Evolutionary conservation across 2,113 vertebrate genomes (phyloP).

Genomic region (Lota lota): DNA sequence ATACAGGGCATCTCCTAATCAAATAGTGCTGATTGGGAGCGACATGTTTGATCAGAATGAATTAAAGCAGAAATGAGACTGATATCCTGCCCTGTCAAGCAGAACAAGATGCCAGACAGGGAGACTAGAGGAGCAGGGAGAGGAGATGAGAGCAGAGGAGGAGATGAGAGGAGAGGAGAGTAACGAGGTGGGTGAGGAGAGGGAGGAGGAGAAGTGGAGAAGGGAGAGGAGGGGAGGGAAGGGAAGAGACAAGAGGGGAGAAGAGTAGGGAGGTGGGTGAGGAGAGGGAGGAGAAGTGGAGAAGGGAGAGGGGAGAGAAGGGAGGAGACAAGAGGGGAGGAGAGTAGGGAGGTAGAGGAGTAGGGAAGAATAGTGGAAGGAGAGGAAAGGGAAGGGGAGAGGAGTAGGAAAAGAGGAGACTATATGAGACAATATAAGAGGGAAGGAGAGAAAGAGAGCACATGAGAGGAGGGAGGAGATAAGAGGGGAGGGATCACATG

Average conservation of each 20-base stretch:
- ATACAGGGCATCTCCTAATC: slow-evolving; percentile 62
- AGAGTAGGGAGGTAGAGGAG: not conserved
- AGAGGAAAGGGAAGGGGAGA: not conserved
- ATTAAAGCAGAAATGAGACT: slow-evolving; percentile 69
- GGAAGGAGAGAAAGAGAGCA: not conserved
- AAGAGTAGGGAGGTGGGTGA: not conserved
- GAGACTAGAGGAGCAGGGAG: not conserved
- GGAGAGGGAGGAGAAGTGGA: not conserved
- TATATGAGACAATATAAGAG: no score
- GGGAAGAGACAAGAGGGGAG: not conserved
- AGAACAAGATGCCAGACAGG: slow-evolving; percentile 36
- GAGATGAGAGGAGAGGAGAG: not conserved
- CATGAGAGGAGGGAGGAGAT: not conserved
- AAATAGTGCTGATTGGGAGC: slow-evolving; percentile 66
- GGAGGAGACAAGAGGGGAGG: not conserved
- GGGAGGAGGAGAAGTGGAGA: not conserved
- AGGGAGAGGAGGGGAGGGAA: not conserved
- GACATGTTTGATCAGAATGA: slow-evolving; percentile 72
- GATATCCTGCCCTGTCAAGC: slow-evolving; percentile 70
- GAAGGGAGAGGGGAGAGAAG: not conserved
- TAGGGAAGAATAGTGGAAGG: not conserved
- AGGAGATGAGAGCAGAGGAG: not conserved
- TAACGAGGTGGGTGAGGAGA: slow-evolving; percentile 1
- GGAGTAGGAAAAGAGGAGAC: not conserved
- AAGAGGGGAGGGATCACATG: slow-evolving; percentile 5